Conservation (phyloP, 2,113 vertebrate genomes). For the Xenopus tropicalis region DNA sequence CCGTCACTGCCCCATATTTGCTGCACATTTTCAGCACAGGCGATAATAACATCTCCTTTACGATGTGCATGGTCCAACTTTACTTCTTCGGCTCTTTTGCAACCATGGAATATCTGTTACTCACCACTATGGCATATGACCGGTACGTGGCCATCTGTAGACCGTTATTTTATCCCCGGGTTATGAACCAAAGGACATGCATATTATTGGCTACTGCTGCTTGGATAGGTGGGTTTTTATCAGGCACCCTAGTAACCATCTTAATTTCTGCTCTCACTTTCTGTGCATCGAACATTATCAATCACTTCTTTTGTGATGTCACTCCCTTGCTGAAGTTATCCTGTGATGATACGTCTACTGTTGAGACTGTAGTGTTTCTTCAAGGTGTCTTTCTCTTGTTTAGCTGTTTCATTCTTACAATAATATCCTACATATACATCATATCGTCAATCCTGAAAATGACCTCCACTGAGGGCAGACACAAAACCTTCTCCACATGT, state of each 20-base stretch:
- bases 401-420: neutral
- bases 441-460: neutral
- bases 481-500: conserved; percentile 4
- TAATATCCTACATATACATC: neutral
- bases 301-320: neutral
- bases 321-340: neutral
- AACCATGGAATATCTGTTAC: neutral
- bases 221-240: neutral
- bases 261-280: neutral
- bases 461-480: neutral
- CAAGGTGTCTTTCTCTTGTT: neutral
- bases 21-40: neutral
- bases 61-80: neutral
- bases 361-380: neutral
- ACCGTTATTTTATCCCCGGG: neutral
- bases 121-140: neutral
- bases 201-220: neutral
- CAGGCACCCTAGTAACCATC: neutral
- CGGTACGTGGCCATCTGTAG: neutral
- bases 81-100: neutral
- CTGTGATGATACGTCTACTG: neutral
- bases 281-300: neutral
- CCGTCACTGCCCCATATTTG: neutral
- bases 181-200: neutral
- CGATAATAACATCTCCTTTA: neutral